A percentile compares a stretch with the other conserved stretches of the same genome.
These are phyloP conservation scores for Pogoniulus pusillus DNA, from an alignment of 2,797 vertebrate species.

Conservation along the genomic window DNA sequence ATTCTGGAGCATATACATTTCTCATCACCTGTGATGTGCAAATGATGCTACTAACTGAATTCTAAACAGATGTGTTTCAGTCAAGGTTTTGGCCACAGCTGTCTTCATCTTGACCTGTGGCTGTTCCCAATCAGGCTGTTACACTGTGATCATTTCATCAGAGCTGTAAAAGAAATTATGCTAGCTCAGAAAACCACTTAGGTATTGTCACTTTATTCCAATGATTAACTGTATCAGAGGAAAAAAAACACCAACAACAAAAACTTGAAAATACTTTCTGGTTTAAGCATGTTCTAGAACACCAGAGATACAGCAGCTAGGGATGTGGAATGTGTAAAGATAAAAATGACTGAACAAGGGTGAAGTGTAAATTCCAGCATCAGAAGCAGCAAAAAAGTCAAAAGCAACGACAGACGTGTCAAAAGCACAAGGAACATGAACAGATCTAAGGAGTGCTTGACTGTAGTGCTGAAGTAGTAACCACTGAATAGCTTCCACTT, in stretches of 20 bases:
- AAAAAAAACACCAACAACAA: not conserved
- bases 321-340: not conserved
- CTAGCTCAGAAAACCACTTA: not conserved
- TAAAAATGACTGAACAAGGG: not conserved
- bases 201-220: not conserved
- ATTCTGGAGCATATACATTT: too few relatives aligned
- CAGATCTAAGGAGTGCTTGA: not conserved
- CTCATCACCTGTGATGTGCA: too few relatives aligned
- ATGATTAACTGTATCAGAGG: not conserved
- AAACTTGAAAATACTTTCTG: not conserved
- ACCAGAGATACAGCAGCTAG: not conserved
- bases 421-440: not conserved
- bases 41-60: too few relatives aligned
- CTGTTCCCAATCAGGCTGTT: too few relatives aligned
- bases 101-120: too few relatives aligned
- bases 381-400: not conserved
- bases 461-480: not conserved
- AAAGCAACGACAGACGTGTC: not conserved
- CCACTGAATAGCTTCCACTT: not conserved
- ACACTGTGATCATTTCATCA: too few relatives aligned
- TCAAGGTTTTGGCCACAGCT: too few relatives aligned
- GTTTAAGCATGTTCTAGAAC: not conserved
- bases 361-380: not conserved
- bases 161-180: too few relatives aligned
- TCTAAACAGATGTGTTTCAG: too few relatives aligned